Conservation (phyloP, 2,113 vertebrate genomes). For the Motacilla alba region DNA sequence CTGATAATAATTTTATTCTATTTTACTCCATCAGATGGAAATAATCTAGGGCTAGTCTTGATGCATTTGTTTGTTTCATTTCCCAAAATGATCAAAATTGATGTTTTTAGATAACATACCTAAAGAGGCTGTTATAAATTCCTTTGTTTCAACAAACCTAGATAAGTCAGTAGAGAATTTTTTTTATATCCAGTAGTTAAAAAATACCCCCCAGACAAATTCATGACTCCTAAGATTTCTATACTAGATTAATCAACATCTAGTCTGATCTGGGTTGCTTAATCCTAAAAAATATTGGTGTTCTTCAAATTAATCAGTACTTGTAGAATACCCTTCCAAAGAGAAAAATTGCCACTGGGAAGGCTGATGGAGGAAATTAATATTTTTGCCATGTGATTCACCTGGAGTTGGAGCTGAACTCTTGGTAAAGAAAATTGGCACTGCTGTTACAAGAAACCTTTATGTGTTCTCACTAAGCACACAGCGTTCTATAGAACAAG, state of each 20-base stretch:
- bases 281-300: not conserved
- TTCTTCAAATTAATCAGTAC: not conserved
- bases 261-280: not conserved
- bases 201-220: not conserved
- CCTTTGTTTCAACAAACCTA: not conserved
- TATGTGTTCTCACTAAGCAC: not conserved
- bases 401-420: not conserved
- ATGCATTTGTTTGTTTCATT: not conserved
- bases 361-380: not conserved
- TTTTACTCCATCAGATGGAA: not conserved
- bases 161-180: not conserved
- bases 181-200: not conserved
- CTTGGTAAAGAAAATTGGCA: not conserved
- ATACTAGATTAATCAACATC: not conserved
- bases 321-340: not conserved
- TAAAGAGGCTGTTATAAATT: not conserved
- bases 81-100: not conserved
- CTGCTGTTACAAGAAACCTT: not conserved
- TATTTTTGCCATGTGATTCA: not conserved
- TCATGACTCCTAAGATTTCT: not conserved
- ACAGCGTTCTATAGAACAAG: not conserved
- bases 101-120: not conserved
- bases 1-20: not conserved
- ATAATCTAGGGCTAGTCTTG: not conserved
- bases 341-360: not conserved